Evolutionary conservation across 2,113 vertebrate genomes (phyloP), one percentile per base, ranked within the genome.

Genomic region (Tetrax tetrax): DNA sequence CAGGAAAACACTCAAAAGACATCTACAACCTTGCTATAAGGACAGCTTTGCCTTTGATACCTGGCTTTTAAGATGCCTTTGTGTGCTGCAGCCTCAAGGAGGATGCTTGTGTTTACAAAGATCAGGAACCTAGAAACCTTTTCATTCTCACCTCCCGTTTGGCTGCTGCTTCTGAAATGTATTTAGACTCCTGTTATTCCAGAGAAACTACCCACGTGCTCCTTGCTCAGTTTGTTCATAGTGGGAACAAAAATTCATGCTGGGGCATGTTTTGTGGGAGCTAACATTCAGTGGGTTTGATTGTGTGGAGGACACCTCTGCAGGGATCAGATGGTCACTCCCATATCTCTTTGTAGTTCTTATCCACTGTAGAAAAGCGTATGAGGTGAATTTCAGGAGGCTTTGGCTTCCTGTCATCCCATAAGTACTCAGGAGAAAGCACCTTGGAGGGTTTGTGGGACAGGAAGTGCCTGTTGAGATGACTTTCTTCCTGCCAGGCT

Each of bases 401-500:
- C 66, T 19, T 89, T 27, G 92, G 29, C 80, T 97, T 98, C 85
- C 64, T 95, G 83, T 98, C 97, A 31, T 98, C 98, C 98, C 98
- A 98, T 27, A 98, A 35, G 51, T 98, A 98, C 94, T 98, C 98
- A 0, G 98, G 98, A 68, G 98, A 99, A 63, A 98, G 97, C 35
- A 99, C 70, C 64, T 98, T 99, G 68, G 95, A 97, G 13, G 98
- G 98, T 77, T 98, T 99, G 83, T 98, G 96, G 14, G 93, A 93
- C 66, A 98, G 89, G 83, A 99, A 97, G 82, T 91, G 97, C 63
- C 96, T 97, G 87, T 98, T 99, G 69, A 98, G 97, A 89, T 99
- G 98, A 31, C 98, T 98, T 93, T 98, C 98, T 79, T 98, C 98
- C 89, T 98, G 98, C 98, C 98, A 98, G 72, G 90, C 96, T 2